Evolutionary conservation across 2,113 vertebrate species (phyloP).

Genomic region (Tragelaphus strepsiceros): DNA sequence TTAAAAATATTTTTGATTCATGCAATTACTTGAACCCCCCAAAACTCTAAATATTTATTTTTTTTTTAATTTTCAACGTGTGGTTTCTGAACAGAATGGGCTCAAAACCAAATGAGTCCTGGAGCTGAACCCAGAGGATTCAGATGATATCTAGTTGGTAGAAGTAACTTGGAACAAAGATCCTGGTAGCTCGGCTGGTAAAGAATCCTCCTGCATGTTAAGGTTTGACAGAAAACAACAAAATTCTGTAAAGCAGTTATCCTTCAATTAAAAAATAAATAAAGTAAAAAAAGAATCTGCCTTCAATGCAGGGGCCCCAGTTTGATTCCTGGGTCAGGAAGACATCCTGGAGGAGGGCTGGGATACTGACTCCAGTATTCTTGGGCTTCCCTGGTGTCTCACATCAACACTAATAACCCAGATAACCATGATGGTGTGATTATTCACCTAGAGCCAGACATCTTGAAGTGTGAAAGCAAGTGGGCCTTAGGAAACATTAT

Average conservation of each 20-base stretch:
- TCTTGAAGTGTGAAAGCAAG: background rate
- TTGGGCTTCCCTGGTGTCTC: background rate
- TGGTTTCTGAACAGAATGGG: background rate
- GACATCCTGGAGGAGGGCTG: background rate
- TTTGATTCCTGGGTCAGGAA: background rate
- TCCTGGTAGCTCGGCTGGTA: background rate
- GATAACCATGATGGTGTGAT: background rate
- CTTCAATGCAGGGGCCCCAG: background rate
- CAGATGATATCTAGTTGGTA: background rate
- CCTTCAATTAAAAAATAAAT: background rate
- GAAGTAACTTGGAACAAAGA: conserved; percentile 4
- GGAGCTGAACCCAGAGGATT: background rate
- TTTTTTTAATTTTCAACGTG: background rate
- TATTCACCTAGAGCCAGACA: background rate
- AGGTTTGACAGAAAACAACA: background rate
- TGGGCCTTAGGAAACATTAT: background rate
- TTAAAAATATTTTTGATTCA: background rate
- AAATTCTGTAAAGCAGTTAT: background rate
- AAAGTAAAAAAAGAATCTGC: background rate
- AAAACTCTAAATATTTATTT: background rate
- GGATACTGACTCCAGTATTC: background rate
- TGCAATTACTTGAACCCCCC: background rate
- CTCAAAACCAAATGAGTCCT: background rate
- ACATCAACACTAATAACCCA: background rate
- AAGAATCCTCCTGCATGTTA: background rate